Evolutionary conservation across 1,140 invertebrate genomes (phyloP).

Genomic region (Lerema accius): DNA sequence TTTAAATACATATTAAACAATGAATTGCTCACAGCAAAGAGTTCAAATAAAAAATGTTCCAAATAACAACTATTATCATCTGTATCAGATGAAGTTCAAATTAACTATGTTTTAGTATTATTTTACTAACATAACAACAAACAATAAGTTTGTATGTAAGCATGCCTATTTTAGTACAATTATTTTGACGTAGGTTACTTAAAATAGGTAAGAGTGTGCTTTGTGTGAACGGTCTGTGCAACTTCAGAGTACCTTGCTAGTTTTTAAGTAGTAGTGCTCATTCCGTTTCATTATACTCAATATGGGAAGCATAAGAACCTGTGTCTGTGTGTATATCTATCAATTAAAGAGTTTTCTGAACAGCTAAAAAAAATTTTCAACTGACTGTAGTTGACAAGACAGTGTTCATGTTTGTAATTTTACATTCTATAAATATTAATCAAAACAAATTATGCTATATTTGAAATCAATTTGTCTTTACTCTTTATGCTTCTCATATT

Average conservation of each 20-base stretch:
- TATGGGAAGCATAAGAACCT: too few species aligned
- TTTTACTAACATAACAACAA: conserved; percentile 72
- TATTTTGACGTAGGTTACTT: conserved; percentile 64
- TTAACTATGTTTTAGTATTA: conserved; percentile 67
- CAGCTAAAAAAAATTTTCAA: too few species aligned
- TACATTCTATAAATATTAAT: too few species aligned
- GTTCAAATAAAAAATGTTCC: conserved; percentile 70
- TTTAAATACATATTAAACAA: too few species aligned
- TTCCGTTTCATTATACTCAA: conserved; percentile 2
- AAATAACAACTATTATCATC: conserved; percentile 63
- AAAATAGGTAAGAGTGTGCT: conserved; percentile 62
- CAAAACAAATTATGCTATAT: too few species aligned
- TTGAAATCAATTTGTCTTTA: too few species aligned
- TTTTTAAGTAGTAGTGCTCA: conserved; percentile 20
- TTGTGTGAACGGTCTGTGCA: conserved; percentile 44
- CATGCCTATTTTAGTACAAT: conserved; percentile 81
- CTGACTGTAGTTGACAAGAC: too few species aligned
- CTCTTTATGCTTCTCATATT: too few species aligned
- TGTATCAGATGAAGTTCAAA: conserved; percentile 82
- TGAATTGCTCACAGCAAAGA: conserved; percentile 64
- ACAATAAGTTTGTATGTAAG: conserved; percentile 66
- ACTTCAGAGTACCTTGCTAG: conserved; percentile 42
- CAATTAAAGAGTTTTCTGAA: too few species aligned
- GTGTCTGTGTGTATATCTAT: too few species aligned
- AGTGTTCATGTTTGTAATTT: too few species aligned